A percentile compares a stretch with the other conserved stretches of the same genome.
Conservation (phyloP, 2,113 vertebrate genomes). For the Climacteris rufus region DNA sequence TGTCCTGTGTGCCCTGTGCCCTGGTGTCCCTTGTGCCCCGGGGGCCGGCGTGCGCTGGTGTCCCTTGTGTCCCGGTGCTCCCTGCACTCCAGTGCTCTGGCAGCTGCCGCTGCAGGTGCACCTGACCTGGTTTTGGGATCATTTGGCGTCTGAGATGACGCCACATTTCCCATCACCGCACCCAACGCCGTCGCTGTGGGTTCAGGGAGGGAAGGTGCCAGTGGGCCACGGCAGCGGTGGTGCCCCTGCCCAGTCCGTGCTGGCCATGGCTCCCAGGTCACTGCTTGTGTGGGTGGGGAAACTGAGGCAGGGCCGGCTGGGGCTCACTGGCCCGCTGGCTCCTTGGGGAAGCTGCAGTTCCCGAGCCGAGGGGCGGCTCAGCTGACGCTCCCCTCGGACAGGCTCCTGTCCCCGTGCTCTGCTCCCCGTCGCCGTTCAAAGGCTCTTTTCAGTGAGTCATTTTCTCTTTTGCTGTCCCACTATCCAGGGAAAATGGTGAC, state of each 20-base stretch:
- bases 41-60: no score
- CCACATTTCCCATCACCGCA: fast-evolving
- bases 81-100: background rate
- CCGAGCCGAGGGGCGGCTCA: background rate
- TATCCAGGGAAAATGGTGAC: constrained; percentile 62
- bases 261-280: fast-evolving
- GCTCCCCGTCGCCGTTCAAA: background rate
- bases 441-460: constrained; percentile 50
- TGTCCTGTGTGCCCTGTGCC: no score
- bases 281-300: background rate
- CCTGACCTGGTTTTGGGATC: background rate
- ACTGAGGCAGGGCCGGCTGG: background rate
- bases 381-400: background rate
- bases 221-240: background rate
- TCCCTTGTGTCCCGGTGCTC: background rate
- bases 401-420: background rate
- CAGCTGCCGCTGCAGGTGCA: background rate
- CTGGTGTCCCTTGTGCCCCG: background rate
- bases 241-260: background rate
- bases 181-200: fast-evolving
- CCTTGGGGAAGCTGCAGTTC: background rate
- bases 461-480: constrained; percentile 55
- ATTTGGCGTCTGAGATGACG: background rate
- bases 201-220: background rate
- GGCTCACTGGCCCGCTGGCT: fast-evolving